These are phyloP conservation scores for Tretioscincus oriximinensis DNA, from an alignment of 2,113 vertebrate genomes.

Conservation along the genomic window DNA sequence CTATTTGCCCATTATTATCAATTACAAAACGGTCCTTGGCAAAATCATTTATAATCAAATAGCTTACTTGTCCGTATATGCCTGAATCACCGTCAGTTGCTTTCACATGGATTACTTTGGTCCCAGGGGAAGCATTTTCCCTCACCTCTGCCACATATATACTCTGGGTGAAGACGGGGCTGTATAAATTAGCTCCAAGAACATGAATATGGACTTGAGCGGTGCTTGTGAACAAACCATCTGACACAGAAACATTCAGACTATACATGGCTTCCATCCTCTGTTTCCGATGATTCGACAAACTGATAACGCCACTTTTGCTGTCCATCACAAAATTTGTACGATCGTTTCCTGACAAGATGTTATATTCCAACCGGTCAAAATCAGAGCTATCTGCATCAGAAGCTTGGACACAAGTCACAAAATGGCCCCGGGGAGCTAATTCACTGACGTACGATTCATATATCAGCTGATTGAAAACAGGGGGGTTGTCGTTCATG, in stretches of 20 bases:
- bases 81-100: slow-evolving; percentile 91
- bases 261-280: slow-evolving; percentile 90
- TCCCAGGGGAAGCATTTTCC: slow-evolving; percentile 86
- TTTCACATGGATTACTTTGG: slow-evolving; percentile 85
- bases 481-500: slow-evolving; percentile 92
- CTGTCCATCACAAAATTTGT: slow-evolving; percentile 90
- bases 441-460: slow-evolving; percentile 93
- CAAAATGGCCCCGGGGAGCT: slow-evolving; percentile 91
- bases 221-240: slow-evolving; percentile 92
- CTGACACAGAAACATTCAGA: slow-evolving; percentile 94
- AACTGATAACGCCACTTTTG: slow-evolving; percentile 83
- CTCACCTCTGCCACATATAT: slow-evolving; percentile 87
- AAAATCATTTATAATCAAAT: slow-evolving; percentile 88
- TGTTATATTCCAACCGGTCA: slow-evolving; percentile 87
- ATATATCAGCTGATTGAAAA: slow-evolving; percentile 95
- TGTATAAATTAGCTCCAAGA: slow-evolving; percentile 87
- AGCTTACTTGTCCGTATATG: slow-evolving; percentile 82
- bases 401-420: slow-evolving; percentile 93
- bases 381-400: slow-evolving; percentile 91
- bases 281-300: slow-evolving; percentile 88
- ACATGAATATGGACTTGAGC: slow-evolving; percentile 92
- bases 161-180: slow-evolving; percentile 87
- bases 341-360: slow-evolving; percentile 92
- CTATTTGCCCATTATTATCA: slow-evolving; percentile 85
- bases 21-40: slow-evolving; percentile 88